phyloP scores from a whole-genome alignment of 2,113 vertebrate species.

The Fukomys damarensis region DNA sequence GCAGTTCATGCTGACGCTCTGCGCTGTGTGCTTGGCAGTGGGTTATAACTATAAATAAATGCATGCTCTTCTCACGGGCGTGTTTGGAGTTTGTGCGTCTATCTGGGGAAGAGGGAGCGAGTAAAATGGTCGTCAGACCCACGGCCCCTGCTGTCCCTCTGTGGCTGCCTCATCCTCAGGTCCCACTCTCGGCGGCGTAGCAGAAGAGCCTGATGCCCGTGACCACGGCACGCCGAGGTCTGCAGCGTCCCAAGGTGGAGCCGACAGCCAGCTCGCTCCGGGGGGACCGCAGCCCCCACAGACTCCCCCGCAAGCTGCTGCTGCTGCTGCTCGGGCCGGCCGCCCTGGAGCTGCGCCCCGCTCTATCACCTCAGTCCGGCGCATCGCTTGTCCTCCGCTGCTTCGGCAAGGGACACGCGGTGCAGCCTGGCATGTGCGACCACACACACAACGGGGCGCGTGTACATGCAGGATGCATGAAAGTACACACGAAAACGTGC shows the following conservation, averaged over 20 bases:
- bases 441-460: no score
- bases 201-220: background rate
- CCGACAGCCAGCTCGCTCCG: background rate
- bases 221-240: background rate
- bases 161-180: no score
- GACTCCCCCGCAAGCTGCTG: background rate
- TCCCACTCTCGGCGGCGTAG: background rate
- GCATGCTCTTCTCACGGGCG: no score
- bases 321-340: background rate
- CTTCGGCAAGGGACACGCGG: background rate
- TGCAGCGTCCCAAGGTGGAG: background rate
- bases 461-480: background rate
- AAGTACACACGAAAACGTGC: background rate
- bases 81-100: background rate
- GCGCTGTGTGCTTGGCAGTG: background rate
- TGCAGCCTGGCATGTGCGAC: background rate
- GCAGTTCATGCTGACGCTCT: no score
- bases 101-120: background rate
- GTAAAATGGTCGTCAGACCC: background rate
- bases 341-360: background rate
- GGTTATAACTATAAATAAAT: background rate
- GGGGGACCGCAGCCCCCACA: no score
- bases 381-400: no score
- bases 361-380: no score
- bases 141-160: background rate